Conservation (phyloP, 2,888 invertebrate species). For the Orchestes rusci region DNA sequence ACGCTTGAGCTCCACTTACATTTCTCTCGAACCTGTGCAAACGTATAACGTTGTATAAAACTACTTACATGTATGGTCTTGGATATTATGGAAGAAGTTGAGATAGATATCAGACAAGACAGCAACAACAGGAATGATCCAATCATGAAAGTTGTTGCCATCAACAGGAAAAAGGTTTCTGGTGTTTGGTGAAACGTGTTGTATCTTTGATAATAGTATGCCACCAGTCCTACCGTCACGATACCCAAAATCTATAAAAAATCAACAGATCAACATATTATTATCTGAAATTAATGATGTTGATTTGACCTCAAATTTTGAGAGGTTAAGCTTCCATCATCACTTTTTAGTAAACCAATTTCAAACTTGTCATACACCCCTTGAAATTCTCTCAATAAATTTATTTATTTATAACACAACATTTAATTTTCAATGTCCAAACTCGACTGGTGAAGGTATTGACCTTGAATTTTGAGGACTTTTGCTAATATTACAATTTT, state of each 20-base stretch:
- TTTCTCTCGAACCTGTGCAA: too few species aligned
- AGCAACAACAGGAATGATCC: conserved; percentile 69
- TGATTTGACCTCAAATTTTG: not conserved
- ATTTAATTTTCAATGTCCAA: too few species aligned
- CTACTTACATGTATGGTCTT: conserved; percentile 73
- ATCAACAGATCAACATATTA: not conserved
- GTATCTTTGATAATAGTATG: conserved; percentile 44
- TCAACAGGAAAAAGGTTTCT: conserved; percentile 65
- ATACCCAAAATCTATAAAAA: conserved; percentile 65
- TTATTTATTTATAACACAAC: too few species aligned
- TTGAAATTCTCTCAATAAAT: too few species aligned
- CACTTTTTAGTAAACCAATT: too few species aligned
- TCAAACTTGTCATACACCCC: too few species aligned
- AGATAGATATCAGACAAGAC: conserved; percentile 69
- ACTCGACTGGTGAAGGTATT: too few species aligned
- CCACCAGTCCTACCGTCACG: conserved; percentile 64
- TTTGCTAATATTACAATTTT: too few species aligned
- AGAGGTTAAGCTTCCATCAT: too few species aligned
- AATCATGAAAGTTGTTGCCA: conserved; percentile 70
- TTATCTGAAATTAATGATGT: not conserved
- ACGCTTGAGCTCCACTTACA: too few species aligned
- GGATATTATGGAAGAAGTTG: conserved; percentile 75
- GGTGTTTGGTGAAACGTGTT: conserved; percentile 40
- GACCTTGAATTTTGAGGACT: too few species aligned
- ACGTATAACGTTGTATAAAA: too few species aligned